Evolutionary conservation across 2,888 invertebrate genomes (phyloP), one percentile per base, ranked within the genome.

Genomic region (Nomada flava): DNA sequence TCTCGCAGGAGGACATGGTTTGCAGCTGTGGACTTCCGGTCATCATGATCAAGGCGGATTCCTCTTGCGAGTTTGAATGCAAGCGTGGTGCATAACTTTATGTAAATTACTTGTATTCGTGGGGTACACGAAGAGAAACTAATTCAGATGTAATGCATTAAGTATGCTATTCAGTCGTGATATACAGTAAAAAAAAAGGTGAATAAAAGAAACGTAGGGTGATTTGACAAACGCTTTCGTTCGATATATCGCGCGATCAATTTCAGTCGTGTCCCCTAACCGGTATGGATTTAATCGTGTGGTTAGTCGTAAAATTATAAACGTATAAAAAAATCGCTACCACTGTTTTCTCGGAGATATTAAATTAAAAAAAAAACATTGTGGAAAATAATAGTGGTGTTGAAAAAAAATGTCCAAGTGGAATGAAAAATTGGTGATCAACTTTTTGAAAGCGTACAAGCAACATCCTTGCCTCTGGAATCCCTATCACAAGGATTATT

Each of bases 391-490:
- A 53, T 44, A 2, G 60, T 42, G 18, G 42, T 50, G 68, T 7
- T 44, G 15, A 13, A 72, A 52, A 67, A 91, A 90, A 90, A 76
- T 85, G 70, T 83, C 83, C 60, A 80, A 89, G 42, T 91, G 91
- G 91, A 86, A 89, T 36, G 88, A 92, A n/a, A 79, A 81, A 67
- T 74, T 82, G 5, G 87, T 86, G 3, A 70, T 83, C 7, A 71
- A 42, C 5, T 91, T 92, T 65, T 76, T 91, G 36, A 79, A 74
- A 13, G 86, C 84, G 26, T 92, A 91, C 63, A 86, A 87, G 72
- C 88, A 90, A 26, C 70, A 91, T 57, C 88, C 88, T 10, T 92
- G 91, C 29, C 88, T 92, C 1, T 92, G 92, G 91, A 92, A 91
- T 72, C 90, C 88, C 5, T 83, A 85, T 65, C 74, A 90, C 62